Evolutionary conservation across 2,888 invertebrate species (phyloP).

Genomic region (Euphydryas editha): DNA sequence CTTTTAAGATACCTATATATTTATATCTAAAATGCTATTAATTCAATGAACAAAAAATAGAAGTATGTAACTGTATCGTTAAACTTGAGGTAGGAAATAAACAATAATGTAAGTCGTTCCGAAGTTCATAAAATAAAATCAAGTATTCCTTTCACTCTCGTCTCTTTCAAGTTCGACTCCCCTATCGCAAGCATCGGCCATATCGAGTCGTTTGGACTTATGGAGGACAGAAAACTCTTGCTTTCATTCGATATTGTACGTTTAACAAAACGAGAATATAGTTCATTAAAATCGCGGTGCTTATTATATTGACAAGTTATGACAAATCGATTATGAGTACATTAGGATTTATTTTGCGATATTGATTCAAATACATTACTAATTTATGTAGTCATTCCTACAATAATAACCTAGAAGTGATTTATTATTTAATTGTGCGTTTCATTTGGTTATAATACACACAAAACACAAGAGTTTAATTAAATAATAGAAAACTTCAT

Average conservation of each 20-base stretch:
- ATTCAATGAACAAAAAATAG: background rate
- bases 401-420: too few relatives aligned
- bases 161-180: conserved; percentile 66
- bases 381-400: too few relatives aligned
- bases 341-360: too few relatives aligned
- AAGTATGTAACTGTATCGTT: background rate
- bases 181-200: conserved; percentile 54
- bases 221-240: conserved; percentile 67
- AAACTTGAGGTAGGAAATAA: background rate
- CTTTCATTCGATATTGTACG: conserved; percentile 56
- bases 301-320: background rate
- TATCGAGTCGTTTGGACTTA: conserved; percentile 66
- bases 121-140: conserved; percentile 44
- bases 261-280: conserved; percentile 8
- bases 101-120: conserved; percentile 2
- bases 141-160: conserved; percentile 73
- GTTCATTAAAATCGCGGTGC: background rate
- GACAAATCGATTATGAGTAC: too few relatives aligned
- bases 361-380: too few relatives aligned
- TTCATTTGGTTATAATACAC: too few relatives aligned
- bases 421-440: too few relatives aligned
- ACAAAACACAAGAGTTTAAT: too few relatives aligned
- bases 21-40: background rate
- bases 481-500: too few relatives aligned
- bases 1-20: background rate